phyloP scores from a whole-genome alignment of 37 sponge, comb jelly and placozoan genomes.

The Beroe forskalii region DNA sequence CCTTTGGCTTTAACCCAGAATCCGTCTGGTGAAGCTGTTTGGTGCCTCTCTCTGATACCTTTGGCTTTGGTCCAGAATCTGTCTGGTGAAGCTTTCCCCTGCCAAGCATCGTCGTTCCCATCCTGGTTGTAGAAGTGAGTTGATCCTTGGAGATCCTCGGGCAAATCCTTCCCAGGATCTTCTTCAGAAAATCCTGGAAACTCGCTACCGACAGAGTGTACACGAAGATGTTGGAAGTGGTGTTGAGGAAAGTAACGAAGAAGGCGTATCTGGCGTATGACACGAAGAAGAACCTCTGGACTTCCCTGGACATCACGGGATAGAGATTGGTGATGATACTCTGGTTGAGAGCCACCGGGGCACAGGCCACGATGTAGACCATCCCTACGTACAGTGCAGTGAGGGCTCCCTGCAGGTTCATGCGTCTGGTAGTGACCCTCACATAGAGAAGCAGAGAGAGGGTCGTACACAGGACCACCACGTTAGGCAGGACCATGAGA shows the following conservation, averaged over 20 bases:
- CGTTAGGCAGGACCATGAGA: constrained; percentile 40
- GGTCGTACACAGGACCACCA: not conserved
- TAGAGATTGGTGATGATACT: constrained; percentile 12
- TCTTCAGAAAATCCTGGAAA: constrained; percentile 1
- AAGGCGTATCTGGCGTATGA: not conserved
- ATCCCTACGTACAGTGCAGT: not conserved
- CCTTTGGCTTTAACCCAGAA: no score
- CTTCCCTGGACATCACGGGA: not conserved
- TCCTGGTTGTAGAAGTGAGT: not conserved
- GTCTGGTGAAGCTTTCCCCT: not conserved
- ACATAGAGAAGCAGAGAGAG: constrained; percentile 1
- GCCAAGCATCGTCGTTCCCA: not conserved
- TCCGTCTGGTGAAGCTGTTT: no score
- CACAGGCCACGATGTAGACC: not conserved
- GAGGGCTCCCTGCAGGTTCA: constrained; percentile 16
- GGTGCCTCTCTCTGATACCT: no score
- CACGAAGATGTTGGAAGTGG: constrained; percentile 14
- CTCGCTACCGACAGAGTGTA: not conserved
- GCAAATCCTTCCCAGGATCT: not conserved
- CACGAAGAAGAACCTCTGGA: not conserved
- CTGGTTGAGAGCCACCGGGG: constrained; percentile 14
- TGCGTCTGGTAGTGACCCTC: not conserved
- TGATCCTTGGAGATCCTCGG: not conserved
- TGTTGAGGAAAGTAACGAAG: constrained; percentile 29
- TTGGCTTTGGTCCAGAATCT: not conserved